Evolutionary conservation across 2,113 vertebrate genomes (phyloP).

Genomic region (Lophius piscatorius): DNA sequence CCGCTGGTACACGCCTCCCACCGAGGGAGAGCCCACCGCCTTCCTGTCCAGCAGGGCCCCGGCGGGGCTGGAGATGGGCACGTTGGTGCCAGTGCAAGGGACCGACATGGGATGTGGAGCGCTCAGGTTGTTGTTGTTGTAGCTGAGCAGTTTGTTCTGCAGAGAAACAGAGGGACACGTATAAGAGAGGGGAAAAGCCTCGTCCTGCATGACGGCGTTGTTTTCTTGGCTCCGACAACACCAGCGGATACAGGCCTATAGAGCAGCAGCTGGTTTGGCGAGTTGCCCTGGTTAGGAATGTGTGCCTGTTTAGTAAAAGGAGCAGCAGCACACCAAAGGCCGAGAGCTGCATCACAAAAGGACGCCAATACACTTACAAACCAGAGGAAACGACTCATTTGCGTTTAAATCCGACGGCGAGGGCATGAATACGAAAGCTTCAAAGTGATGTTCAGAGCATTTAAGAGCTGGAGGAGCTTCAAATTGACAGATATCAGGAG

Average conservation of each 20-base stretch:
- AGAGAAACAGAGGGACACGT: conserved; percentile 15
- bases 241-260: conserved; percentile 72
- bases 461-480: no score
- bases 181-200: conserved; percentile 7
- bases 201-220: conserved; percentile 47
- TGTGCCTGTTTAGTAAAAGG: conserved; percentile 70
- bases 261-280: conserved; percentile 79
- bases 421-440: no score
- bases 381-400: conserved; percentile 11
- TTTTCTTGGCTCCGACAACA: conserved; percentile 52
- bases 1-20: conserved; percentile 88
- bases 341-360: conserved; percentile 1
- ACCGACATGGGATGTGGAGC: conserved; percentile 75
- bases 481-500: not conserved
- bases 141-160: conserved; percentile 95
- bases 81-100: conserved; percentile 79
- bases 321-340: conserved; percentile 59
- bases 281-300: conserved; percentile 72
- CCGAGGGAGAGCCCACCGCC: conserved; percentile 93
- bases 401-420: conserved; percentile 27
- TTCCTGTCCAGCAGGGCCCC: conserved; percentile 98
- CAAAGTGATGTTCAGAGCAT: no score
- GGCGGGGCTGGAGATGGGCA: conserved; percentile 83
- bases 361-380: conserved; percentile 29
- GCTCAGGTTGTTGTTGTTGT: conserved; percentile 80